Base-by-base conservation (phyloP, 2,797 vertebrate genomes). In the Anabas testudineus region DNA sequence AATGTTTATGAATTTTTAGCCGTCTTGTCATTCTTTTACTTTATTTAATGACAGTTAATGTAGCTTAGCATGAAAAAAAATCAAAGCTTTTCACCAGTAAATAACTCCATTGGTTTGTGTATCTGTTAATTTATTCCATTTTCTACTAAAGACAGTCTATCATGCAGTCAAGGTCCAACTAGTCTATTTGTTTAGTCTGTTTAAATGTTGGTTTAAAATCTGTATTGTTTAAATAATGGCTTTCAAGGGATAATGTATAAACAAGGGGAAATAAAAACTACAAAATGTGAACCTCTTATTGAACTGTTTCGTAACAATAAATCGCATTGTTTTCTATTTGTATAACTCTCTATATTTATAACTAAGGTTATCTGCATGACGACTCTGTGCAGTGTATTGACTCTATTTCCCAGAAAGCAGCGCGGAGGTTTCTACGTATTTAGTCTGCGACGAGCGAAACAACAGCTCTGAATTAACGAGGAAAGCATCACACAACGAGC, bases 31-130 rank as follows among this genome's bases (percentile, higher is more conserved):
- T 88, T 90, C 69, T 83, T 87, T 92, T 79, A 73, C 71, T 76
- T 90, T 83, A 81, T 91, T 92, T 89, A 70, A 82, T 80, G 82
- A 91, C 87, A 67, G 76, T 90, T 91, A 89, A 85, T 85, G 89
- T 94, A 93, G 89, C 87, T 91, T 91, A 92, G 92, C 90, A 93
- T 93, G 92, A 90, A 82, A 86, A 89, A 90, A 86, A 89, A 90
- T 79, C 22, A 37, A 83, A 86, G 76, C 81, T 70, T 87, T 47
- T 92, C 88, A 93, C 90, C 42, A 67, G 88, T 92, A 91, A 89
- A 91, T 89, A 94, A 89, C 66, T 81, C 76, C 83, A 92, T 92
- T 87, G 87, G 85, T 90, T 93, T 83, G 86, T 88, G 85, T 87
- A 88, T 88, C 69, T 83, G 86, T 92, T 91, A 65, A 80, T 92